Evolutionary conservation across 1,140 invertebrate species (phyloP).

Genomic region (Pachyrhynchus sulphureomaculatus): DNA sequence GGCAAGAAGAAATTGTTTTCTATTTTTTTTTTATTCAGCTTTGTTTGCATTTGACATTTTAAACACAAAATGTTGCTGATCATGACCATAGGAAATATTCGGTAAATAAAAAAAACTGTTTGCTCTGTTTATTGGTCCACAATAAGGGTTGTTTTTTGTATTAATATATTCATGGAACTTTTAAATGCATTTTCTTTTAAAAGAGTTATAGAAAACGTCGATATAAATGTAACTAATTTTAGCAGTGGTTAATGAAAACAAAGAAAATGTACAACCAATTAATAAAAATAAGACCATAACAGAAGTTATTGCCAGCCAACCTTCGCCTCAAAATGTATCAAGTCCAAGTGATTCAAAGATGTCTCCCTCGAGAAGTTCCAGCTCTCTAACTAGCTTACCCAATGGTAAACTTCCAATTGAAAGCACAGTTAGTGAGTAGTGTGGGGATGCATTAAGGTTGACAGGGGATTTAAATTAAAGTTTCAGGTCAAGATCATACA

Average conservation of each 20-base stretch:
- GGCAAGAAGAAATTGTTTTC: too few species aligned
- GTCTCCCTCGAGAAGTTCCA: constrained; percentile 33
- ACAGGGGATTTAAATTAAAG: constrained; percentile 43
- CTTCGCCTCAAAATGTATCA: neutral
- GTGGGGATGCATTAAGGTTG: constrained; percentile 56
- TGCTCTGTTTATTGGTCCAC: too few species aligned
- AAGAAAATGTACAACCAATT: constrained; percentile 20
- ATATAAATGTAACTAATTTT: too few species aligned
- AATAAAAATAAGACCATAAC: constrained; percentile 8
- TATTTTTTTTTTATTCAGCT: too few species aligned
- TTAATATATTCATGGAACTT: too few species aligned
- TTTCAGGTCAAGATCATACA: neutral
- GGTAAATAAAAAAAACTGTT: too few species aligned
- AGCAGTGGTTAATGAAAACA: constrained; percentile 9
- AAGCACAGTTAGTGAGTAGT: constrained; percentile 54
- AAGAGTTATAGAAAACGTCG: too few species aligned
- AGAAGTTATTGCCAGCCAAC: constrained; percentile 19
- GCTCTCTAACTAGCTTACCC: constrained; percentile 42
- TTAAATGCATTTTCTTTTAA: too few species aligned
- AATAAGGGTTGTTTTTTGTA: too few species aligned
- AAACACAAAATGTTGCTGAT: too few species aligned
- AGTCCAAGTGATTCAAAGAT: constrained; percentile 10
- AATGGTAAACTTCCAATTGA: constrained; percentile 54
- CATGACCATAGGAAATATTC: too few species aligned
- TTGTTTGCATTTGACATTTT: too few species aligned